A percentile compares a stretch with the other conserved stretches of the same genome.
phyloP scores from a whole-genome alignment of 2,113 vertebrate genomes.

The Sardina pilchardus region DNA sequence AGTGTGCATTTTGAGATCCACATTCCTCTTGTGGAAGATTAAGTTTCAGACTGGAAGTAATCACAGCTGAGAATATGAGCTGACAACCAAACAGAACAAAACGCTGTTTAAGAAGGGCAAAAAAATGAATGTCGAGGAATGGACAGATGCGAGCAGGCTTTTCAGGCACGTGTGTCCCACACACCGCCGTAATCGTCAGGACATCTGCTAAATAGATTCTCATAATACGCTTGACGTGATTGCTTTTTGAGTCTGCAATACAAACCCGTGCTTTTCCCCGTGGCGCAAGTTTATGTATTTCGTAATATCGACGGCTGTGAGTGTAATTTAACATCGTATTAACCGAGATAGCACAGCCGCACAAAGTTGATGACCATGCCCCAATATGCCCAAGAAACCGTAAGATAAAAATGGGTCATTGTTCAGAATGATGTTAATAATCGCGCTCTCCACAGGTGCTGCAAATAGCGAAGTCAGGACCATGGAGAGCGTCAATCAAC shows the following conservation, averaged over 20 bases:
- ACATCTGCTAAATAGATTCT: conserved; percentile 22
- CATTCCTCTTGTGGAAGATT: background rate
- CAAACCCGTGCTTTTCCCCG: background rate
- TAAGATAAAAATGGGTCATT: background rate
- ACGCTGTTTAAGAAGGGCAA: background rate
- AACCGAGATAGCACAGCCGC: background rate
- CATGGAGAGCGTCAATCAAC: background rate
- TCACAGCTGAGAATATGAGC: background rate
- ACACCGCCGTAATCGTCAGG: background rate
- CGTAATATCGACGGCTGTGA: background rate
- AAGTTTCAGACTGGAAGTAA: background rate
- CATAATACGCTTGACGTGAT: background rate
- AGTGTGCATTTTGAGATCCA: too few species aligned
- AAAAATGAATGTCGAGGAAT: conserved; percentile 11
- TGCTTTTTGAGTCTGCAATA: conserved; percentile 22
- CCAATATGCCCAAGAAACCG: background rate
- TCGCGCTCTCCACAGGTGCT: background rate
- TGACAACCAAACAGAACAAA: background rate
- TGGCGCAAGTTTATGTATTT: background rate
- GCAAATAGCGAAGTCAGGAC: background rate
- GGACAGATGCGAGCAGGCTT: conserved; percentile 19
- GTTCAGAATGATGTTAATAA: background rate
- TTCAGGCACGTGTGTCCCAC: conserved; percentile 14
- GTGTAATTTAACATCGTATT: background rate
- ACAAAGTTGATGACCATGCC: background rate